Evolutionary conservation across 2,797 vertebrate genomes (phyloP), one percentile per base, ranked within the genome.

Genomic region (Choloepus didactylus): DNA sequence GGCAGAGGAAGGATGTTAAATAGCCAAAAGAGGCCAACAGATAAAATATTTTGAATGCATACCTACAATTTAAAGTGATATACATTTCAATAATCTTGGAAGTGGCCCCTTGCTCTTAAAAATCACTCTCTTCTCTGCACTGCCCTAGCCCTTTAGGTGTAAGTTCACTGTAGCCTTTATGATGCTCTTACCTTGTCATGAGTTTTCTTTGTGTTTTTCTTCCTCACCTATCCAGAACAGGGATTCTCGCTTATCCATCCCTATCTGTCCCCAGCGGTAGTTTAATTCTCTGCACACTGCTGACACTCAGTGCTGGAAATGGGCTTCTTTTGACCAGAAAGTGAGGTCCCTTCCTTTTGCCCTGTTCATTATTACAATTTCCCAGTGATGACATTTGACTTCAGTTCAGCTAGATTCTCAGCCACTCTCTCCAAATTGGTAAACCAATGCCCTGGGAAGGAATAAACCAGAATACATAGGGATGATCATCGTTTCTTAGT

Each of bases 401-500:
- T 84, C 16, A 62, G 60, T 10, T 91, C 80, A 80, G 38, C 25
- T 46, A 18, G 27, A 21, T 79, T 69, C n/a, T 84, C 11, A 31
- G 44, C 4, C 38, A 59, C 27, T 51, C 25, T 93, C 62, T 90
- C 83, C 62, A 73, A 62, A 77, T 56, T 62, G 75, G 67, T 51
- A 84, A 80, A 56, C 15, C 75, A 51, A 49, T 64, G 54, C 70
- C 6, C 69, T 25, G 31, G n/a, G 51, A 49, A 56, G 49, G 29
- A 94, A 66, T 31, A 92, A 41, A 10, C 21, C 16, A 44, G 72
- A 88, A 54, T 29, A 18, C 25, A 31, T 2, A 73, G 87, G 5
- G 9, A 67, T 31, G 6, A 11, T 89, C 56, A 5, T 60, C 64
- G 75, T 91, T 75, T 94, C 62, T 77, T 89, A 46, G 29, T 85